Percentiles rank a stretch among this genome's conserved stretches.
These are phyloP conservation scores for Drosophila lacertosa DNA, from an alignment of 1,140 invertebrate genomes.

Conservation along the genomic window DNA sequence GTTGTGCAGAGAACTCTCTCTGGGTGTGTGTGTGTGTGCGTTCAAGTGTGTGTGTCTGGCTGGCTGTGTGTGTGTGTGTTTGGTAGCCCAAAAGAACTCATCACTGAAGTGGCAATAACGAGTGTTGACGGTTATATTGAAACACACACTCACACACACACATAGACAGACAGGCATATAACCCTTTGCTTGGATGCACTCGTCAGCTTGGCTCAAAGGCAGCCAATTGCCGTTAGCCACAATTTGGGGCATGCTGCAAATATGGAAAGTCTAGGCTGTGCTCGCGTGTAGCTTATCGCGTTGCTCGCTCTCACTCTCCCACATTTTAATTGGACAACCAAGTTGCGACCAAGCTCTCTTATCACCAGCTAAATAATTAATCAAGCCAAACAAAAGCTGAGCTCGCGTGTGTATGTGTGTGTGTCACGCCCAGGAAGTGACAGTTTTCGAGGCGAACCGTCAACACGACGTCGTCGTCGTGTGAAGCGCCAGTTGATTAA, in stretches of 20 bases:
- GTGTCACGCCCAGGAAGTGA: conserved; percentile 63
- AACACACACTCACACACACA: conserved; percentile 31
- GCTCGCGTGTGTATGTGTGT: conserved; percentile 21
- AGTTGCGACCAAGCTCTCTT: conserved; percentile 12
- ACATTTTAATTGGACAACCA: conserved; percentile 44
- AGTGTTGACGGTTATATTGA: conserved; percentile 60
- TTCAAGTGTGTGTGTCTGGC: not conserved
- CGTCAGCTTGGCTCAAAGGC: conserved; percentile 30
- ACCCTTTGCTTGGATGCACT: not conserved
- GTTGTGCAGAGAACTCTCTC: conserved; percentile 7
- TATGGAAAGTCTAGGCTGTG: conserved; percentile 18
- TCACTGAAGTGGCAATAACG: conserved; percentile 73
- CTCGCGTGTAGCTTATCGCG: conserved; percentile 43
- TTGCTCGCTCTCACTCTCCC: conserved; percentile 8
- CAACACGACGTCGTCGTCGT: conserved; percentile 52
- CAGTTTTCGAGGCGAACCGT: conserved; percentile 66
- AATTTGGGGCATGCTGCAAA: conserved; percentile 20
- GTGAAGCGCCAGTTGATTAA: conserved; percentile 69
- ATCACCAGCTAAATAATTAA: conserved; percentile 77
- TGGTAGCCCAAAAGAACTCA: conserved; percentile 33
- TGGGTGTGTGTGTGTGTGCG: conserved; percentile 12
- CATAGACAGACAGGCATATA: too few relatives aligned
- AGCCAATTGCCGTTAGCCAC: conserved; percentile 37
- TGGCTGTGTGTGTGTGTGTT: conserved; percentile 10
- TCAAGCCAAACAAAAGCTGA: conserved; percentile 67